Percentiles rank a stretch among this genome's conserved stretches.
Conservation (phyloP, 1,140 invertebrate species). For the Calephelis virginiensis region DNA sequence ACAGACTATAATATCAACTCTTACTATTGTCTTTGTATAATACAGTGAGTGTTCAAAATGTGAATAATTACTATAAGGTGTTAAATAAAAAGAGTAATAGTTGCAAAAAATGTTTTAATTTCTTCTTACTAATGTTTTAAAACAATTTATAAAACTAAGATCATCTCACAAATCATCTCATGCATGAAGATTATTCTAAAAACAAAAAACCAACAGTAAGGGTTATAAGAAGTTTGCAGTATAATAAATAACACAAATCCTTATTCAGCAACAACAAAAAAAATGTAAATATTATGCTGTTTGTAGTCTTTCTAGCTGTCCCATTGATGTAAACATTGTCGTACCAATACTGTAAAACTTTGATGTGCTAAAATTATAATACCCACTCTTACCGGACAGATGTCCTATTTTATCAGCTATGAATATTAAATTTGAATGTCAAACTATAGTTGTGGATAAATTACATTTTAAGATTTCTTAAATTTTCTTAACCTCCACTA, state of each 20-base stretch:
- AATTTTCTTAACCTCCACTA: no score
- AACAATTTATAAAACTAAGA: constrained; percentile 62
- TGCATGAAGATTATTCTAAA: constrained; percentile 35
- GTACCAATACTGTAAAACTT: no score
- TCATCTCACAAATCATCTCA: constrained; percentile 51
- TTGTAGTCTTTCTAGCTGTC: neutral
- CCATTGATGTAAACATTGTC: neutral
- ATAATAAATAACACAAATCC: constrained; percentile 16
- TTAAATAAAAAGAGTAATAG: constrained; percentile 30
- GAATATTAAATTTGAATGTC: no score
- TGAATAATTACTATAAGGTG: neutral
- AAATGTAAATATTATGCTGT: neutral
- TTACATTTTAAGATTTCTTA: no score
- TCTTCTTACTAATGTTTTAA: constrained; percentile 60
- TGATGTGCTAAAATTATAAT: no score
- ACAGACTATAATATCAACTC: no score
- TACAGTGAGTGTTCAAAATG: no score
- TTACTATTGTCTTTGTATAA: no score
- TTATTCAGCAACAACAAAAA: neutral
- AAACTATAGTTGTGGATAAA: no score
- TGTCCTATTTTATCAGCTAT: no score
- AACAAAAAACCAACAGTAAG: constrained; percentile 18
- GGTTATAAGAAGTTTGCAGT: constrained; percentile 1
- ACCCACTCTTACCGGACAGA: no score
- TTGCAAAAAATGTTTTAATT: constrained; percentile 59